Evolutionary conservation across 1,140 invertebrate genomes (phyloP).

Genomic region (Cyrtorhinus lividipennis): DNA sequence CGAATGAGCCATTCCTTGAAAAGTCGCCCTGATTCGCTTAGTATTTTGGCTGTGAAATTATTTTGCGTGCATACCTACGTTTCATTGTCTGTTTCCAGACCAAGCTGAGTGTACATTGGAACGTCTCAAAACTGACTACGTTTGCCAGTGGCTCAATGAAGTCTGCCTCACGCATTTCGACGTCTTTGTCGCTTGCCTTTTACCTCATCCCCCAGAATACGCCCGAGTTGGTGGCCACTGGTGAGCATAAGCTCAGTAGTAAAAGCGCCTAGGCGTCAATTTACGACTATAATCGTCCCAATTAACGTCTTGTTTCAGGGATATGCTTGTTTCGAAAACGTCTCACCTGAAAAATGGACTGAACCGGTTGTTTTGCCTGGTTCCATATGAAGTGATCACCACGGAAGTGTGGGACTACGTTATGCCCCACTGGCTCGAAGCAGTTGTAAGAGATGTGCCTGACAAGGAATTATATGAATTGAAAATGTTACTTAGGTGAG

Average conservation of each 20-base stretch:
- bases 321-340: conserved; percentile 73
- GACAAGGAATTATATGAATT: conserved; percentile 82
- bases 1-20: too few species aligned
- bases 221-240: conserved; percentile 86
- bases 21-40: too few species aligned
- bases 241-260: too few species aligned
- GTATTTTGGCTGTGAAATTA: too few species aligned
- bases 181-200: conserved; percentile 68
- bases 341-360: conserved; percentile 91
- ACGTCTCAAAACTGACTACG: conserved; percentile 82
- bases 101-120: conserved; percentile 75
- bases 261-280: too few species aligned
- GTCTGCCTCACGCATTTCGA: conserved; percentile 75
- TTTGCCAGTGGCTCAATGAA: conserved; percentile 79
- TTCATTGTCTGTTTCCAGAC: too few species aligned
- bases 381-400: conserved; percentile 94
- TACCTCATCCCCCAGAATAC: conserved; percentile 78
- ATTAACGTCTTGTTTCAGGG: conserved; percentile 39
- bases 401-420: conserved; percentile 93
- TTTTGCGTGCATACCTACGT: too few species aligned
- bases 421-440: conserved; percentile 98
- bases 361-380: conserved; percentile 81
- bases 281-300: neutral
- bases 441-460: conserved; percentile 85
- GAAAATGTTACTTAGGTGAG: conserved; percentile 66